A percentile compares a stretch with the other conserved stretches of the same genome.
Conservation (phyloP, 2,797 vertebrate genomes). For the Catharus ustulatus region DNA sequence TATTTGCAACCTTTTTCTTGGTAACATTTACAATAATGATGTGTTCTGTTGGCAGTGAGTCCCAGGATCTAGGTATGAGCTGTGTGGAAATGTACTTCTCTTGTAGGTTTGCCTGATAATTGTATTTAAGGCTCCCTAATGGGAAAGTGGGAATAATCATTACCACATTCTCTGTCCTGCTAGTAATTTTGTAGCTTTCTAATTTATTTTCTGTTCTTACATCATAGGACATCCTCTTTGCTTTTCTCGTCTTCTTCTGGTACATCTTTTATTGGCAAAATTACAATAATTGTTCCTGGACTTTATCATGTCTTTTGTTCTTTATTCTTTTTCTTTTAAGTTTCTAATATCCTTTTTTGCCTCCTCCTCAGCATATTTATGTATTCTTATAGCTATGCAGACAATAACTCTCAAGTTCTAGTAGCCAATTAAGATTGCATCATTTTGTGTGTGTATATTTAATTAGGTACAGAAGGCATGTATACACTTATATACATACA, state of each 20-base stretch:
- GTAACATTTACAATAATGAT: not conserved
- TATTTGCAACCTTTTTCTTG: not conserved
- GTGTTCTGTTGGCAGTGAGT: not conserved
- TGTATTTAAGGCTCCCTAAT: not conserved
- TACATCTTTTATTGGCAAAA: not conserved
- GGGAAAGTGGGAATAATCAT: not conserved
- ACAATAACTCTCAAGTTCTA: not conserved
- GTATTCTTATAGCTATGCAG: not conserved
- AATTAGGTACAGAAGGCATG: not conserved
- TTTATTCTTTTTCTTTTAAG: not conserved
- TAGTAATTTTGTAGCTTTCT: not conserved
- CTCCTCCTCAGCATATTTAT: not conserved
- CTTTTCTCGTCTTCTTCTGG: not conserved
- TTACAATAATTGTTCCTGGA: not conserved
- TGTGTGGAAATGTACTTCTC: not conserved
- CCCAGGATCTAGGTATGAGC: not conserved
- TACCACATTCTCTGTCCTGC: not conserved
- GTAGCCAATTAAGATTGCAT: not conserved
- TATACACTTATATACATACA: not conserved
- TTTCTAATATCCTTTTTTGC: not conserved
- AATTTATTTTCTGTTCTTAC: not conserved
- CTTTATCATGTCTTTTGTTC: not conserved
- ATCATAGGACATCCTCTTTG: not conserved
- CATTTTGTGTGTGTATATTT: not conserved
- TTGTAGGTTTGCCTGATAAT: not conserved